These are phyloP conservation scores for Tetrao urogallus DNA, from an alignment of 2,113 vertebrate species.

Conservation along the genomic window DNA sequence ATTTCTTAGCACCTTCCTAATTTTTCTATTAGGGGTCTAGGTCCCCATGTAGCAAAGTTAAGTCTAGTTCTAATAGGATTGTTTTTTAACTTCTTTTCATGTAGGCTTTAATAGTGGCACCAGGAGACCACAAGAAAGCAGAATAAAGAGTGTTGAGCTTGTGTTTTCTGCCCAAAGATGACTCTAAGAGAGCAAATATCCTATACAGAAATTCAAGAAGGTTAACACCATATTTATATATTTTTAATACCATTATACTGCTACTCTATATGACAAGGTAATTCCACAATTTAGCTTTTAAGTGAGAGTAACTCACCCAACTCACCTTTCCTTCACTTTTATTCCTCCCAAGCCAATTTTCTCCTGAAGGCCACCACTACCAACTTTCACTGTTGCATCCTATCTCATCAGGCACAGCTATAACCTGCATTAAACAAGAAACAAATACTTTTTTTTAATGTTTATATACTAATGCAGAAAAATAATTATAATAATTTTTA, in stretches of 20 bases:
- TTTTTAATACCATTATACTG: background rate
- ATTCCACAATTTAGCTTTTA: background rate
- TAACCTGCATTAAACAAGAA: background rate
- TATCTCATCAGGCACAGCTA: background rate
- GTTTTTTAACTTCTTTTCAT: constrained; percentile 10
- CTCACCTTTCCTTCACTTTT: background rate
- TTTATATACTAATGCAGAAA: background rate
- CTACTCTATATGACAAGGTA: background rate
- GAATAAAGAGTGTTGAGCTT: background rate
- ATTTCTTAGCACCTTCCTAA: background rate
- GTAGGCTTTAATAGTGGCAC: background rate
- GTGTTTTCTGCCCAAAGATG: background rate
- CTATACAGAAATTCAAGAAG: background rate
- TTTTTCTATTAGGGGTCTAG: background rate
- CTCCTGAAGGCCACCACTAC: background rate
- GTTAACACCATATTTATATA: background rate
- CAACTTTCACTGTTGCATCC: background rate
- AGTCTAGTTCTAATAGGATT: background rate
- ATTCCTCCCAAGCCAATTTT: background rate
- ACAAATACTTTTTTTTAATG: background rate
- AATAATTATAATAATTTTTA: background rate
- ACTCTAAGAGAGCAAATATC: background rate
- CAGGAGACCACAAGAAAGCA: background rate
- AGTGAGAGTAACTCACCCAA: background rate
- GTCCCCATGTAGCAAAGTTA: background rate